A percentile compares a stretch with the other conserved stretches of the same genome.
These are phyloP conservation scores for Erebia aethiops DNA, from an alignment of 2,888 invertebrate genomes.

Conservation along the genomic window DNA sequence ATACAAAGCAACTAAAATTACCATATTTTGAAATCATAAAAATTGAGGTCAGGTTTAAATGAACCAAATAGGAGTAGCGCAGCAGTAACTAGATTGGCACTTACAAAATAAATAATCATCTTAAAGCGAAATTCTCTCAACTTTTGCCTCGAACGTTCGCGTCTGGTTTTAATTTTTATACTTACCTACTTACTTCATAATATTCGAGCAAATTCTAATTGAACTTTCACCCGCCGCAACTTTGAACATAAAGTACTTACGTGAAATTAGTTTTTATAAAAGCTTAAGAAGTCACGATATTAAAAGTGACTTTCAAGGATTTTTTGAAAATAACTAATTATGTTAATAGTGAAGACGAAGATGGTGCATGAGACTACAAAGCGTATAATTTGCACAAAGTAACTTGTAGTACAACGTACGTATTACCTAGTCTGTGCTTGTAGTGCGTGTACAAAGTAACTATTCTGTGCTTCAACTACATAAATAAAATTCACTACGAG, in stretches of 20 bases:
- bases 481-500: not conserved
- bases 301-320: conserved; percentile 20
- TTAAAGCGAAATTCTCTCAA: not conserved
- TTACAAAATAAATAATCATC: conserved; percentile 3
- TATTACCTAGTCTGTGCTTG: not conserved
- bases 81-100: not conserved
- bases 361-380: not conserved
- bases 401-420: not conserved
- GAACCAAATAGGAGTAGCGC: not conserved
- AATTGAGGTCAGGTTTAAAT: not conserved
- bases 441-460: not conserved
- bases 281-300: conserved; percentile 15
- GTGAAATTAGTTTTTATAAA: conserved; percentile 18
- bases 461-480: not conserved
- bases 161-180: not conserved
- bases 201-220: not conserved
- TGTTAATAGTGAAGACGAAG: conserved; percentile 16
- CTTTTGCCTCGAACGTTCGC: not conserved
- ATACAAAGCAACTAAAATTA: too few relatives aligned
- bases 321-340: conserved; percentile 24
- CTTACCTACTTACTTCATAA: not conserved
- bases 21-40: not conserved
- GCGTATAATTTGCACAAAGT: not conserved
- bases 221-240: not conserved
- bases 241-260: not conserved